Conservation (phyloP, 2,113 vertebrate genomes). For the Oophaga pumilio region DNA sequence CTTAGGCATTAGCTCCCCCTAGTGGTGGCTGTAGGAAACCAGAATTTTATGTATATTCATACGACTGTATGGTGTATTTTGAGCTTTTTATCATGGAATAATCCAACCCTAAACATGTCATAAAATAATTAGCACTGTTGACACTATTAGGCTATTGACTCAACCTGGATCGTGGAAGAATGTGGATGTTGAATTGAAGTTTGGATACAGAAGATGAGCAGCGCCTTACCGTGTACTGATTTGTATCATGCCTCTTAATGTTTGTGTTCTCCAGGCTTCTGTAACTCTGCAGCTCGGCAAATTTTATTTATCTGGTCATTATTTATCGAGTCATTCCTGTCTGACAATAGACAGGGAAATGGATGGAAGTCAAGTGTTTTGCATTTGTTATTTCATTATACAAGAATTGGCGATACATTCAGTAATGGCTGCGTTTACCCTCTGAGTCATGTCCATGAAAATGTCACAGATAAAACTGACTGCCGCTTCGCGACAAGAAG, state of each 20-base stretch:
- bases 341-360: not conserved
- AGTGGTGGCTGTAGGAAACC: too few relatives aligned
- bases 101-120: too few relatives aligned
- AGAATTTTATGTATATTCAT: too few relatives aligned
- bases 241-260: not conserved
- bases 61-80: too few relatives aligned
- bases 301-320: not conserved
- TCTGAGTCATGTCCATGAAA: constrained; percentile 33
- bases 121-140: too few relatives aligned
- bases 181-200: too few relatives aligned
- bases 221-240: not conserved
- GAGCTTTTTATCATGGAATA: too few relatives aligned
- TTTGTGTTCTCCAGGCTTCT: not conserved
- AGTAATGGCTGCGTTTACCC: not conserved
- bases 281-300: not conserved
- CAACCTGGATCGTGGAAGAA: too few relatives aligned
- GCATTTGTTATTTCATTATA: constrained; percentile 22
- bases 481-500: constrained; percentile 6
- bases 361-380: constrained; percentile 29
- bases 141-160: too few relatives aligned
- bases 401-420: not conserved
- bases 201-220: not conserved
- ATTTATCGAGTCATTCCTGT: constrained; percentile 4
- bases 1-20: too few relatives aligned
- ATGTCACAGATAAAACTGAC: constrained; percentile 4